These are phyloP conservation scores for Eubasilissa regina DNA, from an alignment of 1,140 invertebrate species.

Conservation along the genomic window DNA sequence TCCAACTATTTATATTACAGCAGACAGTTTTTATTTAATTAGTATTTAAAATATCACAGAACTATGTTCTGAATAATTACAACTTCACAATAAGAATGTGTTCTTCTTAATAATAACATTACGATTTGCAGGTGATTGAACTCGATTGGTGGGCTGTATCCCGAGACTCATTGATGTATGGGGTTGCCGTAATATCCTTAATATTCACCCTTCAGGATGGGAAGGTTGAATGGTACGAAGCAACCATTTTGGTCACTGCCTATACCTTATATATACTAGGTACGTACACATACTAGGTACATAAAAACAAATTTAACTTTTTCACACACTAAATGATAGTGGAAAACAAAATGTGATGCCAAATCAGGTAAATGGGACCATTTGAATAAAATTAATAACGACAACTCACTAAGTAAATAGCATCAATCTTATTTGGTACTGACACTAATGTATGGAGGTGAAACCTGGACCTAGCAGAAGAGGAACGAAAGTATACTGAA, in stretches of 20 bases:
- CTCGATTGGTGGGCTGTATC: slow-evolving; percentile 91
- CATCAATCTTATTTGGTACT: too few relatives aligned
- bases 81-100: too few relatives aligned
- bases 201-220: slow-evolving; percentile 84
- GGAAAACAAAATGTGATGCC: too few relatives aligned
- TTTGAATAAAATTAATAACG: not conserved
- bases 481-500: too few relatives aligned
- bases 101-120: too few relatives aligned
- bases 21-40: too few relatives aligned
- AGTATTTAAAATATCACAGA: too few relatives aligned
- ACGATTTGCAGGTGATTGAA: slow-evolving; percentile 75
- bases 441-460: too few relatives aligned
- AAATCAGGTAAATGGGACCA: too few relatives aligned
- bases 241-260: slow-evolving; percentile 76
- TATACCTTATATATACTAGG: slow-evolving; percentile 79
- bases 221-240: slow-evolving; percentile 83
- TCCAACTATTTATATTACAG: too few relatives aligned
- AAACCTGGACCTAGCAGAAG: too few relatives aligned
- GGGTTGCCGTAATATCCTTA: slow-evolving; percentile 81
- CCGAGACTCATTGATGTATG: slow-evolving; percentile 86
- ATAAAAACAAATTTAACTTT: not conserved
- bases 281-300: slow-evolving; percentile 43
- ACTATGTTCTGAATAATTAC: too few relatives aligned
- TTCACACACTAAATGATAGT: not conserved
- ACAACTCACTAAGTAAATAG: not conserved